phyloP scores from a whole-genome alignment of 2,888 invertebrate species.

The Acheta domesticus region DNA sequence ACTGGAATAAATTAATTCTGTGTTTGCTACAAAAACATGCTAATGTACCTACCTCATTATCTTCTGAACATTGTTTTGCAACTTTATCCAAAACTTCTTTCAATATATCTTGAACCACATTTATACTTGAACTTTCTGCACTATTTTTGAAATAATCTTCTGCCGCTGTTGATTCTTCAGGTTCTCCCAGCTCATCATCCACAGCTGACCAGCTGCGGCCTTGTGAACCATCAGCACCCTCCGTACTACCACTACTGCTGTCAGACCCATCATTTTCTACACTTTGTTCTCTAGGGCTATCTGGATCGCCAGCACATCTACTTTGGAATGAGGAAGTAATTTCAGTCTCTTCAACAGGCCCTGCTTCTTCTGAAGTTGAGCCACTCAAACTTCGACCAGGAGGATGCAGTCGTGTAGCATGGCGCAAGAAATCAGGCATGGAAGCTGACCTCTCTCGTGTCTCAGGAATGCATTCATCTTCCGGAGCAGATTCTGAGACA shows the following conservation, averaged over 20 bases:
- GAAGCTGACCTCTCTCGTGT: constrained; percentile 39
- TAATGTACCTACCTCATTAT: not conserved
- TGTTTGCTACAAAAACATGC: no score
- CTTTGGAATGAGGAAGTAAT: no score
- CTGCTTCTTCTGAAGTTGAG: not conserved
- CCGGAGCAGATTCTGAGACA: constrained; percentile 46
- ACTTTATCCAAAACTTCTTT: constrained; percentile 58
- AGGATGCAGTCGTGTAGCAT: constrained; percentile 44
- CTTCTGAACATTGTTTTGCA: constrained; percentile 39
- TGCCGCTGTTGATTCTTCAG: constrained; percentile 60
- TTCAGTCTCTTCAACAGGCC: not conserved
- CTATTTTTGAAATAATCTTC: constrained; percentile 60
- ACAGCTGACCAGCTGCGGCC: constrained; percentile 24
- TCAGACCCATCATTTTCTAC: not conserved
- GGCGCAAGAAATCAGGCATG: constrained; percentile 44
- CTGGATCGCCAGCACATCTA: not conserved
- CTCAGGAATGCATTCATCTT: constrained; percentile 42
- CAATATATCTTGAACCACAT: constrained; percentile 56
- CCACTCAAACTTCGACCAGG: not conserved
- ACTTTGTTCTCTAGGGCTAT: not conserved
- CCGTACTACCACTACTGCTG: constrained; percentile 19
- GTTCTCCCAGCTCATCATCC: constrained; percentile 39
- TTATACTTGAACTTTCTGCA: constrained; percentile 46
- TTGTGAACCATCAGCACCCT: constrained; percentile 12
- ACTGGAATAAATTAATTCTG: no score